phyloP scores from a whole-genome alignment of 2,888 invertebrate species.

The Punctoribates punctum region DNA sequence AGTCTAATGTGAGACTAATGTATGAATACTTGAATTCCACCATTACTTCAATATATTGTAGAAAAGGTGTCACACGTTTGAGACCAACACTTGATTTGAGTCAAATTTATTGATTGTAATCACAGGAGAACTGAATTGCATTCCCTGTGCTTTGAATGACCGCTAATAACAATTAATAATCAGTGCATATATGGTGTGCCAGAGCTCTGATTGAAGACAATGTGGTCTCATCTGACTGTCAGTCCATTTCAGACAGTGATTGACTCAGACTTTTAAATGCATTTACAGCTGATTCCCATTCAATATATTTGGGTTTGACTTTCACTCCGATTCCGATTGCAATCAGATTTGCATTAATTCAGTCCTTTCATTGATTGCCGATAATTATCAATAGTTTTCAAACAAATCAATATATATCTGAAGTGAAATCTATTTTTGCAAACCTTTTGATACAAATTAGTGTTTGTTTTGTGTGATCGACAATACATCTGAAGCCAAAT shows the following conservation, averaged over 20 bases:
- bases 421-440: background rate
- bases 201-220: background rate
- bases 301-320: background rate
- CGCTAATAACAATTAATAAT: background rate
- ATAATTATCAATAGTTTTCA: background rate
- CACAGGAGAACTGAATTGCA: too few species aligned
- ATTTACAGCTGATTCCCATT: conserved; percentile 11
- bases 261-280: background rate
- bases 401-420: background rate
- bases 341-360: too few species aligned
- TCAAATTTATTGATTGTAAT: too few species aligned
- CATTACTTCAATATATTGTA: background rate
- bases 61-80: conserved; percentile 13
- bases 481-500: background rate
- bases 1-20: background rate
- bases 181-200: background rate
- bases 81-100: background rate
- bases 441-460: background rate
- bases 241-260: background rate
- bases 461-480: background rate
- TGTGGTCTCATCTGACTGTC: conserved; percentile 4
- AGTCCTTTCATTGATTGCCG: too few species aligned
- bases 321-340: too few species aligned
- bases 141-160: background rate
- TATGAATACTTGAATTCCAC: conserved; percentile 7